Conservation (phyloP, 1,140 invertebrate species). For the Tenebrio molitor region DNA sequence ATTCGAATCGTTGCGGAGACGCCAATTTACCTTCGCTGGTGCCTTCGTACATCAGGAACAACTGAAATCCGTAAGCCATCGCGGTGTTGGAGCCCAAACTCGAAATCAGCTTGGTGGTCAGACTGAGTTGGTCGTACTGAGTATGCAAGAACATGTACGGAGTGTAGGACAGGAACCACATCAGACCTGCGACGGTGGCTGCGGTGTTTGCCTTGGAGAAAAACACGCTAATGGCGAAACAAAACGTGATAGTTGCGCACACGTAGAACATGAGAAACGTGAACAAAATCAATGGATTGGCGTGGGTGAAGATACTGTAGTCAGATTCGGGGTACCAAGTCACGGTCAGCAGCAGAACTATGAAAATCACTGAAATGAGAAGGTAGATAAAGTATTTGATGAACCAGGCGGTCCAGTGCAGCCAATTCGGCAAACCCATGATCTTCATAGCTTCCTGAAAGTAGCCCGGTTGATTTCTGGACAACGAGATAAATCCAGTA, state of each 20-base stretch:
- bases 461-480: background rate
- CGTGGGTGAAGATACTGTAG: constrained; percentile 69
- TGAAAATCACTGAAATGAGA: constrained; percentile 70
- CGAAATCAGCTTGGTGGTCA: constrained; percentile 69
- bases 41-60: constrained; percentile 76
- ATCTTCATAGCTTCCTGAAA: constrained; percentile 88
- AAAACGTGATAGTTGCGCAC: constrained; percentile 72
- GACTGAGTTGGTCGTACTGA: constrained; percentile 70
- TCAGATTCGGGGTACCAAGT: constrained; percentile 40
- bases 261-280: constrained; percentile 73
- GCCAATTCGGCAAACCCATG: constrained; percentile 84
- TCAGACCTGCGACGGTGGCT: constrained; percentile 74
- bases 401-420: constrained; percentile 88
- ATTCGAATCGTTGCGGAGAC: no score
- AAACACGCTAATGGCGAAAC: constrained; percentile 77
- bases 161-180: constrained; percentile 81
- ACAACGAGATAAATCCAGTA: no score
- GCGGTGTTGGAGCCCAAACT: constrained; percentile 80
- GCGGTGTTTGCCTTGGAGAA: constrained; percentile 80
- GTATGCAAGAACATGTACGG: constrained; percentile 77
- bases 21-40: constrained; percentile 73
- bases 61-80: constrained; percentile 80
- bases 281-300: constrained; percentile 72
- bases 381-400: constrained; percentile 81
- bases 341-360: constrained; percentile 67